Evolutionary conservation across 2,113 vertebrate genomes (phyloP).

Genomic region (Cavia porcellus): DNA sequence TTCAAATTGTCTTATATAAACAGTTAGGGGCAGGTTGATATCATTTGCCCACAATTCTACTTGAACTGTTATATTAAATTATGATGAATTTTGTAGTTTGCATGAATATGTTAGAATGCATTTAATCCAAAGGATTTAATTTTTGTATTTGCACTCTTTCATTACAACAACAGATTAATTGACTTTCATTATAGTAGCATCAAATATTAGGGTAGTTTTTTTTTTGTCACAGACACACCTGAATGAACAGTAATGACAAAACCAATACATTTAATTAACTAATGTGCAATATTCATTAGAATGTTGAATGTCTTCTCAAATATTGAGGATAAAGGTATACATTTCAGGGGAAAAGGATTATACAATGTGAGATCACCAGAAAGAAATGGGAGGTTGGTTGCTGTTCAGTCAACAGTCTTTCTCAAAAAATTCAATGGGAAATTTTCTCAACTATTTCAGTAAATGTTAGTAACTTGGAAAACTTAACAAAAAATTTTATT

Average conservation of each 20-base stretch:
- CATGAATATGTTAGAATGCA: not conserved
- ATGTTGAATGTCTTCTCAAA: not conserved
- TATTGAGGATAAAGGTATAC: not conserved
- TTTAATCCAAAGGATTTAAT: not conserved
- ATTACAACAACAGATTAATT: constrained; percentile 63
- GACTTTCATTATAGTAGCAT: constrained; percentile 46
- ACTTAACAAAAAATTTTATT: not conserved
- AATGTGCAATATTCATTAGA: not conserved
- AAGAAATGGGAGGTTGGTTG: not conserved
- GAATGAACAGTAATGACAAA: not conserved
- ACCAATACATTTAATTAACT: constrained; percentile 34
- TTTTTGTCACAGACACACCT: constrained; percentile 23
- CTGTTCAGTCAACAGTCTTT: constrained; percentile 1
- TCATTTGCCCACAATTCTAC: not conserved
- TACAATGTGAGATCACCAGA: not conserved
- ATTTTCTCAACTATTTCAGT: not conserved
- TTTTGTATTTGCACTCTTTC: constrained; percentile 70
- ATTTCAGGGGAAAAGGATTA: not conserved
- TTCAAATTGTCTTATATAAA: not conserved
- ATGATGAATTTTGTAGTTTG: not conserved
- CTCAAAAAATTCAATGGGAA: not conserved
- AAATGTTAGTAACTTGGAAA: not conserved
- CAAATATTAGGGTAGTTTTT: not conserved
- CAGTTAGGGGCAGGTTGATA: not conserved
- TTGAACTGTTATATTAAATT: not conserved